Evolutionary conservation across 2,888 invertebrate species (phyloP), one percentile per base, ranked within the genome.

Genomic region (Diplolepis rosae): DNA sequence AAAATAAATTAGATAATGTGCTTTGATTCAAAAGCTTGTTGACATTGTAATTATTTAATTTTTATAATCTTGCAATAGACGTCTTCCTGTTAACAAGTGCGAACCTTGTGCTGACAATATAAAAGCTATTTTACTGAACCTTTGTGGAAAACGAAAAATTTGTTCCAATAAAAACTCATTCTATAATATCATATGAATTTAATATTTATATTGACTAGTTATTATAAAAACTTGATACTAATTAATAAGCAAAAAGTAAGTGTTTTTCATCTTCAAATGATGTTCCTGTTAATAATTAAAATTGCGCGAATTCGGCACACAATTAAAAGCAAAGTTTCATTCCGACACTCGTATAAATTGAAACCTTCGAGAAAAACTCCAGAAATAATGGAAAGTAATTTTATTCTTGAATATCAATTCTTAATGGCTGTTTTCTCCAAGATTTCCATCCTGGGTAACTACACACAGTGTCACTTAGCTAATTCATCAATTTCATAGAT

Each of bases 31-130:
- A 65, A 3, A 22, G 11, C 45, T 7, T 70, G 68, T 75, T 56
- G 56, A 74, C 66, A 72, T 75, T 74, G 73, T 75, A 77, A 77
- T 74, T 77, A 74, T 73, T 77, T 68, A 72, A 66, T 70, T 74
- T 78, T 80, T 80, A 82, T 82, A 76, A 61, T 82, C 83, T 87
- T 84, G 84, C 84, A 84, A 84, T 84, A 83, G 86, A 80, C 84
- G 84, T 85, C 85, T 84, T 85, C 87, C 84, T 74, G 83, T 84
- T 83, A 82, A 84, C 83, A 85, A 86, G 86, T 87, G 87, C 87
- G 83, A 85, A 85, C 83, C 85, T 86, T 85, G 86, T 87, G 87
- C 86, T 85, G 82, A 87, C 83, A 85, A 85, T 83, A 79, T 82
- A 84, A 77, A 80, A 78, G 83, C 85, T 82, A 80, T 78, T 79